Evolutionary conservation across 1,140 invertebrate species (phyloP), one percentile per base, ranked within the genome.

Genomic region (Drosophila trapezifrons): DNA sequence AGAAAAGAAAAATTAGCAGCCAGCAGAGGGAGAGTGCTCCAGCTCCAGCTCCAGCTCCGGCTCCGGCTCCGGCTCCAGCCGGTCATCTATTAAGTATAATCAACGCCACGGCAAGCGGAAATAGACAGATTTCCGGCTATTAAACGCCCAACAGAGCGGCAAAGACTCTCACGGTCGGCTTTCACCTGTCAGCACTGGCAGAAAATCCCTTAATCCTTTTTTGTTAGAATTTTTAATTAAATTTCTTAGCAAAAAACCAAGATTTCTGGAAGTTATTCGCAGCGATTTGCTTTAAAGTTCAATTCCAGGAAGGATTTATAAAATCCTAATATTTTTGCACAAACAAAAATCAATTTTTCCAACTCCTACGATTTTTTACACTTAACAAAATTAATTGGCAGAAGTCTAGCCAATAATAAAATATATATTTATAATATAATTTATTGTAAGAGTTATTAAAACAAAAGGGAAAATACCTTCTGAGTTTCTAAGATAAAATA

Each of bases 41-140:
- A n/a, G 52, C 43, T 20, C 38, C 17, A 15, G 35, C 12, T 12
- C 35, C 18, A 18, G 25, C 37, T 37, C 27, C 52, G n/a, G 52
- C 42, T 18, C 37, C 22, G 13, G 32, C n/a, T 25, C 51, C 17
- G 15, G 72, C 83, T 72, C 74, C 75, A 78, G 78, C 70, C 79
- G 82, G 83, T 86, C 85, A 89, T 89, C 84, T 89, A 89, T 89
- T 89, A 89, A 89, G 85, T 89, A 89, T 89, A 89, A 89, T 89
- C 84, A 89, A 89, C 84, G 84, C 84, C 85, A 89, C 60, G 77
- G 84, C 77, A 89, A 80, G 80, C 84, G 84, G 84, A 89, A 89
- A 89, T 89, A 89, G 84, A 89, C 84, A 89, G 85, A 89, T 89
- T 89, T 89, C 84, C 84, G 84, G 84, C 84, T 89, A 89, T 89